Percentiles rank a stretch among this genome's conserved stretches.
phyloP scores from a whole-genome alignment of 2,113 vertebrate genomes.

The Dermatemys mawii region DNA sequence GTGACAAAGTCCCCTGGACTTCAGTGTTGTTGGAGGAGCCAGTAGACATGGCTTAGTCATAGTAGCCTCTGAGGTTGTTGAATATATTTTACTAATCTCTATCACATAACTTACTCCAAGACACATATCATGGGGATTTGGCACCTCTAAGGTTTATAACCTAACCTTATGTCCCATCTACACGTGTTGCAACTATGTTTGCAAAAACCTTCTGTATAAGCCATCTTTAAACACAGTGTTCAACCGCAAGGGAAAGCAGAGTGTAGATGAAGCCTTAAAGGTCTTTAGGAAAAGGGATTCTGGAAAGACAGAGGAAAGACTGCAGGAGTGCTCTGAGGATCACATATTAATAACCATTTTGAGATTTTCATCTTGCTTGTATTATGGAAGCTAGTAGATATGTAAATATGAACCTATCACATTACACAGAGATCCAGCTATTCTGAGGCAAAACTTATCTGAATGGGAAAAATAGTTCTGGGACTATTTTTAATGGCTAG shows the following conservation, averaged over 20 bases:
- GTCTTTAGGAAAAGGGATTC: not conserved
- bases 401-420: not conserved
- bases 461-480: not conserved
- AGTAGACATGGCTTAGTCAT: not conserved
- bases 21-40: not conserved
- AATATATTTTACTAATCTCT: not conserved
- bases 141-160: not conserved
- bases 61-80: not conserved
- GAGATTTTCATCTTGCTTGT: not conserved
- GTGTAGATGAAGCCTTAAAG: no score
- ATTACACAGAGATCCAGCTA: not conserved
- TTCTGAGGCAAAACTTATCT: not conserved
- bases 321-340: not conserved
- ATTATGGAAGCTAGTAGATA: not conserved
- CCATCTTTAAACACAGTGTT: not conserved
- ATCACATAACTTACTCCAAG: not conserved
- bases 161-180: not conserved
- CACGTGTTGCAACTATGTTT: not conserved
- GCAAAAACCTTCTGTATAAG: not conserved
- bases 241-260: not conserved
- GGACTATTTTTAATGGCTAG: not conserved
- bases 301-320: not conserved
- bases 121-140: fast-evolving
- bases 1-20: not conserved
- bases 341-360: not conserved